Evolutionary conservation across 2,888 invertebrate species (phyloP).

Genomic region (Metellina segmentata): DNA sequence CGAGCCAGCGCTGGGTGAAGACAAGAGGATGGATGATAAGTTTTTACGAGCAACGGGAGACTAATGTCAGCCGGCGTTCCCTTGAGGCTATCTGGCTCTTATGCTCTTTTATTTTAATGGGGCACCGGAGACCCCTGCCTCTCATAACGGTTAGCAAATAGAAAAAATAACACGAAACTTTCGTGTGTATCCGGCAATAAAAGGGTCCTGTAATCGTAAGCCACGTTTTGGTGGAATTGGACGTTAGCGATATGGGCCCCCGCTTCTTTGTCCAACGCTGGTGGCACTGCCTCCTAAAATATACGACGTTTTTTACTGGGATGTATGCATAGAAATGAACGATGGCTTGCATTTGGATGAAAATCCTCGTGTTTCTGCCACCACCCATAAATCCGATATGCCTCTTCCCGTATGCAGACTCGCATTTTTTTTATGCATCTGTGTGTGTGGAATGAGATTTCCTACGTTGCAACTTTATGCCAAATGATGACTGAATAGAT

Average conservation of each 20-base stretch:
- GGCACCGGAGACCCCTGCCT: conserved; percentile 28
- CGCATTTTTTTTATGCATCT: background rate
- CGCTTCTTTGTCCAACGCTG: conserved; percentile 8
- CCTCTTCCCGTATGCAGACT: background rate
- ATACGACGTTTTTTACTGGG: conserved; percentile 34
- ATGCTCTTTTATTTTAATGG: conserved; percentile 66
- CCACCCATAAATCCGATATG: conserved; percentile 33
- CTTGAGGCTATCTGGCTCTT: conserved; percentile 39
- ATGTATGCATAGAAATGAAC: conserved; percentile 43
- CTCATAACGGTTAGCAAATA: conserved; percentile 51
- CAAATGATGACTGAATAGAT: background rate
- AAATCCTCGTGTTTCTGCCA: conserved; percentile 43
- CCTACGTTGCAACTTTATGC: conserved; percentile 12
- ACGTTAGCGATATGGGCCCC: conserved; percentile 44
- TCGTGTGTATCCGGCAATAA: conserved; percentile 57
- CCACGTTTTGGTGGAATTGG: conserved; percentile 38
- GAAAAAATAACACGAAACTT: conserved; percentile 29
- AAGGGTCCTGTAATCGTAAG: conserved; percentile 59
- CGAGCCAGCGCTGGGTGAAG: conserved; percentile 28
- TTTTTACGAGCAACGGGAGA: conserved; percentile 63
- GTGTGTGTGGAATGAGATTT: conserved; percentile 21
- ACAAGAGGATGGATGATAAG: conserved; percentile 68
- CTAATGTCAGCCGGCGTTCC: conserved; percentile 46
- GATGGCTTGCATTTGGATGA: conserved; percentile 44
- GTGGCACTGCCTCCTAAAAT: conserved; percentile 9